Evolutionary conservation across 2,113 vertebrate genomes (phyloP).

Genomic region (Vidua chalybeata): DNA sequence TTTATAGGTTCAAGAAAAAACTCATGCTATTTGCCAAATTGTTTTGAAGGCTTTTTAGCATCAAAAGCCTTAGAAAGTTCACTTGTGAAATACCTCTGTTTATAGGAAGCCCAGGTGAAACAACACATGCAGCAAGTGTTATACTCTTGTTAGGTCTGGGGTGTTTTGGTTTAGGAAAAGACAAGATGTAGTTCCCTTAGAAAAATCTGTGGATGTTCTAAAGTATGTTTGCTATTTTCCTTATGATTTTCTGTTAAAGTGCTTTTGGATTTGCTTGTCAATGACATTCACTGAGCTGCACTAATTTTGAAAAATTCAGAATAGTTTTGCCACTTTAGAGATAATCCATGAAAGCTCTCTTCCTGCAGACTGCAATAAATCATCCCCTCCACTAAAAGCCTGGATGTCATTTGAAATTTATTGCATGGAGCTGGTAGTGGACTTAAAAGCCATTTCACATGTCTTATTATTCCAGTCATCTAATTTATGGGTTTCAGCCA

Average conservation of each 20-base stretch:
- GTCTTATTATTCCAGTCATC: conserved; percentile 82
- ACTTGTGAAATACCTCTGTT: background rate
- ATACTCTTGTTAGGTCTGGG: background rate
- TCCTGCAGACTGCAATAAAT: conserved; percentile 79
- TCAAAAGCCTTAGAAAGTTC: background rate
- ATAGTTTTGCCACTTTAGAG: conserved; percentile 80
- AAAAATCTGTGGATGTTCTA: background rate
- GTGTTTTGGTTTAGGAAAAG: background rate
- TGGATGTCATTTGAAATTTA: conserved; percentile 83
- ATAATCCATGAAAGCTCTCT: conserved; percentile 81
- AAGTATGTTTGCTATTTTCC: conserved; percentile 35
- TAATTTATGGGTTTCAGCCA: conserved; percentile 79
- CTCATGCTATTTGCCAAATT: background rate
- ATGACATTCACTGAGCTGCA: conserved; percentile 67
- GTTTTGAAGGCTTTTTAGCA: background rate
- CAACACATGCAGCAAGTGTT: background rate
- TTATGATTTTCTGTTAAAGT: conserved; percentile 3
- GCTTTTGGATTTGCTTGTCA: conserved; percentile 64
- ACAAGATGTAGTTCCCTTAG: background rate
- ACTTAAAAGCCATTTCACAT: conserved; percentile 83
- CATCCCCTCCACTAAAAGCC: conserved; percentile 79
- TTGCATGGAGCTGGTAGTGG: conserved; percentile 76
- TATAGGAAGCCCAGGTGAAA: background rate
- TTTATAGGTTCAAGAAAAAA: background rate
- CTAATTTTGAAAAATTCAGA: conserved; percentile 80